A percentile compares a stretch with the other conserved stretches of the same genome.
phyloP scores from a whole-genome alignment of 1,140 invertebrate genomes.

The Nasonia giraulti region DNA sequence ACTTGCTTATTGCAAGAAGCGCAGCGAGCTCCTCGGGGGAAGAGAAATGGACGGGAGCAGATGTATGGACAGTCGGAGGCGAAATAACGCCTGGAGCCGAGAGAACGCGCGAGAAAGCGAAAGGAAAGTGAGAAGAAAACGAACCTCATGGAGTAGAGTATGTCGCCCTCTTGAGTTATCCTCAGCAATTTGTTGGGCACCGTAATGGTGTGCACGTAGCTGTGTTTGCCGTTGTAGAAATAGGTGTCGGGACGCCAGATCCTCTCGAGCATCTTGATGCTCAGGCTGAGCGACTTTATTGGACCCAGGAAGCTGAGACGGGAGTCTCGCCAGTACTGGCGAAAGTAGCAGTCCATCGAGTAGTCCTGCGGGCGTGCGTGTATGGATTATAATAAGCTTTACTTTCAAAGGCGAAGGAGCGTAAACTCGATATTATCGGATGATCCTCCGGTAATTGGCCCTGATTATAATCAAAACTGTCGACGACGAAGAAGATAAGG shows the following conservation, averaged over 20 bases:
- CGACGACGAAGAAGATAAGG: no score
- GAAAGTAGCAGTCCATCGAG: slow-evolving; percentile 97
- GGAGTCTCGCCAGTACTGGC: slow-evolving; percentile 91
- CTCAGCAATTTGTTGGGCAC: slow-evolving; percentile 94
- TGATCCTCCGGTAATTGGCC: no score
- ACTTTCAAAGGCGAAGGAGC: no score
- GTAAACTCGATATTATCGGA: no score
- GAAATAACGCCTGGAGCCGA: not conserved
- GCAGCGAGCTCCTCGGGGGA: no score
- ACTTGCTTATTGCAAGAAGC: no score
- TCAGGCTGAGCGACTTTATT: slow-evolving; percentile 87
- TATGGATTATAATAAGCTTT: no score
- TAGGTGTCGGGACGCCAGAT: slow-evolving; percentile 98
- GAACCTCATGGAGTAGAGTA: slow-evolving; percentile 95
- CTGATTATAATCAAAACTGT: no score
- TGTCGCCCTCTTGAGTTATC: slow-evolving; percentile 91
- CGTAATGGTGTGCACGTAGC: slow-evolving; percentile 96
- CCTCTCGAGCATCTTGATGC: slow-evolving; percentile 92
- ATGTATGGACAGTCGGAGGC: not conserved
- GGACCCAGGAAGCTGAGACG: slow-evolving; percentile 88
- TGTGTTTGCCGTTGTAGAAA: slow-evolving; percentile 94
- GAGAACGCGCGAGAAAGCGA: no score
- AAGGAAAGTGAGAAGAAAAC: slow-evolving; percentile 45
- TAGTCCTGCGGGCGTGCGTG: slow-evolving; percentile 82
- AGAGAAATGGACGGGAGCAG: no score